These are phyloP conservation scores for Cephus nigrinus DNA, from an alignment of 2,888 invertebrate genomes.

Conservation along the genomic window DNA sequence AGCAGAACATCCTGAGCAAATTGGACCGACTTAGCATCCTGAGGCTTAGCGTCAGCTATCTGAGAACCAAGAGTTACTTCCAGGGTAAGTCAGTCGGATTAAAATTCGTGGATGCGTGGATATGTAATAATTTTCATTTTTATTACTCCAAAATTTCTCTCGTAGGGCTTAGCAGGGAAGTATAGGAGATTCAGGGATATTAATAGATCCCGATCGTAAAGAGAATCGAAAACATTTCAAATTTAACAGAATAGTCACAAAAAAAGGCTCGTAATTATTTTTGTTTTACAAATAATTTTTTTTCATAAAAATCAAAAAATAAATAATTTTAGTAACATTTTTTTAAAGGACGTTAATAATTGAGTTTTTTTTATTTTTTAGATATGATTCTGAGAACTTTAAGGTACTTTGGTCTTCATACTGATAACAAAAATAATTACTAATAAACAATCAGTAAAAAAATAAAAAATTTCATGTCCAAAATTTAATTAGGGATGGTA, in stretches of 20 bases:
- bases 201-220: neutral
- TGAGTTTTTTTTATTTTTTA: neutral
- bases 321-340: neutral
- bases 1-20: slow-evolving; percentile 97
- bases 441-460: too few relatives aligned
- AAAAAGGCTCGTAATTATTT: too few relatives aligned
- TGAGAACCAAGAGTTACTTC: slow-evolving; percentile 99
- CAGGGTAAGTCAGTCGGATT: slow-evolving; percentile 81
- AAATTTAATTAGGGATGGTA: too few relatives aligned
- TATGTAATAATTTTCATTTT: neutral
- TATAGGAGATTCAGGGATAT: neutral
- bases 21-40: slow-evolving; percentile 97
- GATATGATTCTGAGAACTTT: too few relatives aligned
- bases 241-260: too few relatives aligned
- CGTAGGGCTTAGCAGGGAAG: neutral
- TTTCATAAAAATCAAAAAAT: neutral
- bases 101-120: neutral
- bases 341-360: neutral
- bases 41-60: slow-evolving; percentile 96
- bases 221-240: too few relatives aligned
- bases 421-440: too few relatives aligned
- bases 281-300: neutral
- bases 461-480: too few relatives aligned
- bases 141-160: neutral
- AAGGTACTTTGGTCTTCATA: too few relatives aligned